Percentiles rank a stretch among this genome's conserved stretches.
phyloP scores from a whole-genome alignment of 2,797 vertebrate species.

The Acanthurus leucopareius region DNA sequence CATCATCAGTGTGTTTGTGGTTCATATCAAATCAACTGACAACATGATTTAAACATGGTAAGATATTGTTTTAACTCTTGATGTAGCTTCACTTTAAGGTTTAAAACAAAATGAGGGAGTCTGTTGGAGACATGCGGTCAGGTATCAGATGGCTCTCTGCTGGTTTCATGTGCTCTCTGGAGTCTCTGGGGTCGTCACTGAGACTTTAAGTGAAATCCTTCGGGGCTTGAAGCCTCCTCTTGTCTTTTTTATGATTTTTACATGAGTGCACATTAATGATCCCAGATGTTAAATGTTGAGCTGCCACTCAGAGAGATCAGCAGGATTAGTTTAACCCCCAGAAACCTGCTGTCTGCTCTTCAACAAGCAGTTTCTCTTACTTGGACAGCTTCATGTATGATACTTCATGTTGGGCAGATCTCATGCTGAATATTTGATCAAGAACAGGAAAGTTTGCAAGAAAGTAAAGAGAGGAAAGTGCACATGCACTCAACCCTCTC shows the following conservation, averaged over 20 bases:
- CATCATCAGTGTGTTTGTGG: background rate
- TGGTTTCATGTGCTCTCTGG: constrained; percentile 15
- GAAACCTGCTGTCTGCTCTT: constrained; percentile 2
- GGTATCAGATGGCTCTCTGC: constrained; percentile 24
- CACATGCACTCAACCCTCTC: background rate
- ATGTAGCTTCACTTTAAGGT: background rate
- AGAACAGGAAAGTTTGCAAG: background rate
- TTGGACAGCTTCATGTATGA: background rate
- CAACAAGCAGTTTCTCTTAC: background rate
- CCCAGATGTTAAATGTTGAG: constrained; percentile 42
- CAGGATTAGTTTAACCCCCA: constrained; percentile 20
- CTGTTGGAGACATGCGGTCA: constrained; percentile 12
- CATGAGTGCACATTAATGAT: constrained; percentile 63
- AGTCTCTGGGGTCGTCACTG: constrained; percentile 21
- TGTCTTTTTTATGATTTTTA: constrained; percentile 12
- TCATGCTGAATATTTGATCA: background rate
- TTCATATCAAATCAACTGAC: background rate
- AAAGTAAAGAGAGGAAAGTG: background rate
- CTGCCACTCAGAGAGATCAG: constrained; percentile 24
- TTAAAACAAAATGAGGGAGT: constrained; percentile 8
- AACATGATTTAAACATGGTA: background rate
- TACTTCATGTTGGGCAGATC: constrained; percentile 7
- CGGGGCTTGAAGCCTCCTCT: constrained; percentile 1
- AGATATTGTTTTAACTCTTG: constrained; percentile 9
- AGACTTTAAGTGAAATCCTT: constrained; percentile 33